Percentiles rank a stretch among this genome's conserved stretches.
Conservation (phyloP, 2,888 invertebrate species). For the Trachelus iudaicus region DNA sequence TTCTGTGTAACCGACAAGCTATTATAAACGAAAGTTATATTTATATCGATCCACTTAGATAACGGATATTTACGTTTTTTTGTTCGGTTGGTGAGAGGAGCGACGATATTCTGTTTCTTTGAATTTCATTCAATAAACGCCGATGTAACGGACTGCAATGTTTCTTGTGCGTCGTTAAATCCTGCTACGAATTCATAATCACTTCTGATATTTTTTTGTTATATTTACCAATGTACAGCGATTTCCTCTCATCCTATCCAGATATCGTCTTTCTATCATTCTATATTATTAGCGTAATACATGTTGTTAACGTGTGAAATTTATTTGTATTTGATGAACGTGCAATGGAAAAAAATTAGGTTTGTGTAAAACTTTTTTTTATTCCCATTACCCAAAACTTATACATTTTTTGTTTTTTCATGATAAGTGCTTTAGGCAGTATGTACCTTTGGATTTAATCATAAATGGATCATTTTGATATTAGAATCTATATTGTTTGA, state of each 20-base stretch:
- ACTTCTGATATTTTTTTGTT: background rate
- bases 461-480: too few relatives aligned
- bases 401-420: background rate
- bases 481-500: background rate
- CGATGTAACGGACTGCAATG: constrained; percentile 28
- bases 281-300: background rate
- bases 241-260: background rate
- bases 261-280: background rate
- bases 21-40: constrained; percentile 54
- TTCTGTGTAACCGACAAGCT: constrained; percentile 15
- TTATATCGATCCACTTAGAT: constrained; percentile 58
- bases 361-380: background rate
- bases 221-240: background rate
- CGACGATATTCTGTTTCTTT: constrained; percentile 36
- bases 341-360: background rate
- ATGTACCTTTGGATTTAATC: too few relatives aligned
- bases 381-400: background rate
- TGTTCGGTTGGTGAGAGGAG: constrained; percentile 36
- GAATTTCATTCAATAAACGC: constrained; percentile 45
- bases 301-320: background rate
- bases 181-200: background rate
- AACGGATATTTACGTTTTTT: constrained; percentile 51
- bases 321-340: background rate
- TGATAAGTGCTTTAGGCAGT: too few relatives aligned
- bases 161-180: background rate